A percentile compares a stretch with the other conserved stretches of the same genome.
Evolutionary conservation across 1,140 invertebrate species (phyloP).

Genomic region (Idris sp.): DNA sequence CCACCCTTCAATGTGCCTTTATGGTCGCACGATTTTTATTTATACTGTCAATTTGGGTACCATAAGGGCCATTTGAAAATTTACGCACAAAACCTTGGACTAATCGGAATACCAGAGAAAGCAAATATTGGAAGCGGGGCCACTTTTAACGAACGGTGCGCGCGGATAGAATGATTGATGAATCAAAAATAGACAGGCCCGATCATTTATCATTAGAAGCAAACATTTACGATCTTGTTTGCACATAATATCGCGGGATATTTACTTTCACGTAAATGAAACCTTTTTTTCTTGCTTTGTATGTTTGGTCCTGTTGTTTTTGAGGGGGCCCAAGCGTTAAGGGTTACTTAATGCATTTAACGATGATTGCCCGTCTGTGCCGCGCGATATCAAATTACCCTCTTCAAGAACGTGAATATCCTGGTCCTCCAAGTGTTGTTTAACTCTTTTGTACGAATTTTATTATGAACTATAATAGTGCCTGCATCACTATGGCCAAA

Average conservation of each 20-base stretch:
- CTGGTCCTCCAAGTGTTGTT: constrained; percentile 24
- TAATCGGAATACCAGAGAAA: too few species aligned
- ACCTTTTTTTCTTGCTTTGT: constrained; percentile 4
- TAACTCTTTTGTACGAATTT: constrained; percentile 54
- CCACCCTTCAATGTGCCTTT: constrained; percentile 24
- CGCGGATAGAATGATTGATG: constrained; percentile 29
- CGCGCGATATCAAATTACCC: constrained; percentile 49
- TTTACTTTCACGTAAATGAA: constrained; percentile 32
- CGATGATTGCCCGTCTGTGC: constrained; percentile 55
- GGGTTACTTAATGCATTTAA: constrained; percentile 35
- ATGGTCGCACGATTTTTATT: constrained; percentile 23
- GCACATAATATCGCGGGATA: constrained; percentile 14
- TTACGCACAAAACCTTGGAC: too few species aligned
- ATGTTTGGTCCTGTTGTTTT: constrained; percentile 4
- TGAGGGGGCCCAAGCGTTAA: not conserved
- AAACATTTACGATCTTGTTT: constrained; percentile 19
- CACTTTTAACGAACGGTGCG: too few species aligned
- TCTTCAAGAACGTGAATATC: constrained; percentile 39
- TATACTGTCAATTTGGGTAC: constrained; percentile 33
- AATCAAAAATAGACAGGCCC: constrained; percentile 6
- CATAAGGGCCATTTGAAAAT: too few species aligned
- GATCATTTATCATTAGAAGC: constrained; percentile 31
- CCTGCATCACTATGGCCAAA: constrained; percentile 27
- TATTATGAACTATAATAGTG: constrained; percentile 51
- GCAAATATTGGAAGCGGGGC: too few species aligned